A percentile compares a stretch with the other conserved stretches of the same genome.
Evolutionary conservation across 2,113 vertebrate species (phyloP).

Genomic region (Cyphomyrus plagiostoma): DNA sequence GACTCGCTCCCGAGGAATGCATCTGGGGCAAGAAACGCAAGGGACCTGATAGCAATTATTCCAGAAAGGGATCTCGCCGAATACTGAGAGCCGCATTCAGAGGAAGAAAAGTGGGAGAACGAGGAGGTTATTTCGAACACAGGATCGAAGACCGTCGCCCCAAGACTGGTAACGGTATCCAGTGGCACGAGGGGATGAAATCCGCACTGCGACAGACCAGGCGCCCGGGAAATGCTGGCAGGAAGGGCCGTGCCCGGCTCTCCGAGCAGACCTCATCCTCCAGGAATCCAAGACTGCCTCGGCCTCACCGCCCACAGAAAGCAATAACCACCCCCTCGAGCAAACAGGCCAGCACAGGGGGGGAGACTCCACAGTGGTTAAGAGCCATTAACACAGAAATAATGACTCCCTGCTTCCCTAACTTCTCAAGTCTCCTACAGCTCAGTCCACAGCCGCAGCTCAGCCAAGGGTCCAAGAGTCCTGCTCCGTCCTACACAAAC

Average conservation of each 20-base stretch:
- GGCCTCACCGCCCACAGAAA: background rate
- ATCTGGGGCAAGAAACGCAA: background rate
- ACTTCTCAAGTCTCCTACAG: background rate
- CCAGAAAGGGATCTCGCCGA: background rate
- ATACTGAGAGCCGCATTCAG: background rate
- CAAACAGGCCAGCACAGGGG: background rate
- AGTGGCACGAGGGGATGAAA: background rate
- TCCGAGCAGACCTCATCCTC: conserved; percentile 39
- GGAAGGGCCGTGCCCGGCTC: conserved; percentile 31
- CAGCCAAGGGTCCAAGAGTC: background rate
- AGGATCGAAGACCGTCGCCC: background rate
- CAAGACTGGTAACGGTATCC: background rate
- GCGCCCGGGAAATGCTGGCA: too few relatives aligned
- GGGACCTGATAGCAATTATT: background rate
- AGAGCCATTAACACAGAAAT: background rate
- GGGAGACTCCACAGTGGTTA: background rate
- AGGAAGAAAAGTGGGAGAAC: background rate
- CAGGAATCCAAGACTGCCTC: conserved; percentile 18
- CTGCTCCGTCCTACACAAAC: too few relatives aligned
- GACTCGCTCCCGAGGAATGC: background rate
- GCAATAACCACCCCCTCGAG: background rate
- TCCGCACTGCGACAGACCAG: background rate
- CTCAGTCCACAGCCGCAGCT: background rate
- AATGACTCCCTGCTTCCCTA: background rate
- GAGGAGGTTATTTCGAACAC: background rate